Evolutionary conservation across 2,888 invertebrate genomes (phyloP).

Genomic region (Gibbula magus): DNA sequence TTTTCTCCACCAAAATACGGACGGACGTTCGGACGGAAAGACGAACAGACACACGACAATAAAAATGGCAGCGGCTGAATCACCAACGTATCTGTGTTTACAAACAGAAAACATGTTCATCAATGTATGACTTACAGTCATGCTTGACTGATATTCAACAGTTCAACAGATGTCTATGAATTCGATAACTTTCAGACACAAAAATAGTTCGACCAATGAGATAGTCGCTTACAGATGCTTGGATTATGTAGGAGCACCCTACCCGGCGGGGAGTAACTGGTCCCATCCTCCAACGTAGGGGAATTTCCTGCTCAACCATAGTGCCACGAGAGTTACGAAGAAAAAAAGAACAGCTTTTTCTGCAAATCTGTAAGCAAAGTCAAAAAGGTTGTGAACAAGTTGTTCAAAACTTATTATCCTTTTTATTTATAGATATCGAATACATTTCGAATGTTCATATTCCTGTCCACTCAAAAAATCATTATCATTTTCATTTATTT

Average conservation of each 20-base stretch:
- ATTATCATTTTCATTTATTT: too few relatives aligned
- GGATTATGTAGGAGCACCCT: too few relatives aligned
- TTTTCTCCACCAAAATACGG: slow-evolving; percentile 23
- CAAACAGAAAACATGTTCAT: neutral
- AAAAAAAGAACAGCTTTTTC: slow-evolving; percentile 56
- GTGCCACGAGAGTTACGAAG: slow-evolving; percentile 54
- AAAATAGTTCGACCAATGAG: too few relatives aligned
- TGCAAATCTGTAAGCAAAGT: slow-evolving; percentile 42
- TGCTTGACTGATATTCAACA: too few relatives aligned
- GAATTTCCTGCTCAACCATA: slow-evolving; percentile 78
- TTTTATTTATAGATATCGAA: too few relatives aligned
- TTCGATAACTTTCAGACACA: too few relatives aligned
- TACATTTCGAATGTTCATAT: too few relatives aligned
- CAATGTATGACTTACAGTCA: too few relatives aligned
- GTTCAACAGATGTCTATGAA: too few relatives aligned
- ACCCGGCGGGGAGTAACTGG: slow-evolving; percentile 44
- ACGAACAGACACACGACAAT: slow-evolving; percentile 34
- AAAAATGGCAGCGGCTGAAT: slow-evolving; percentile 38
- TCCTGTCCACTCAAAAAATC: too few relatives aligned
- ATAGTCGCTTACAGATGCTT: too few relatives aligned
- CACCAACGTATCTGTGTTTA: slow-evolving; percentile 39
- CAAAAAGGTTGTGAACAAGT: neutral
- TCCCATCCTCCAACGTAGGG: slow-evolving; percentile 93
- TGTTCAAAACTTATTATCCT: too few relatives aligned
- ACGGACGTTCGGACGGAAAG: slow-evolving; percentile 35